Evolutionary conservation across 2,797 vertebrate species (phyloP).

Genomic region (Notolabrus celidotus): DNA sequence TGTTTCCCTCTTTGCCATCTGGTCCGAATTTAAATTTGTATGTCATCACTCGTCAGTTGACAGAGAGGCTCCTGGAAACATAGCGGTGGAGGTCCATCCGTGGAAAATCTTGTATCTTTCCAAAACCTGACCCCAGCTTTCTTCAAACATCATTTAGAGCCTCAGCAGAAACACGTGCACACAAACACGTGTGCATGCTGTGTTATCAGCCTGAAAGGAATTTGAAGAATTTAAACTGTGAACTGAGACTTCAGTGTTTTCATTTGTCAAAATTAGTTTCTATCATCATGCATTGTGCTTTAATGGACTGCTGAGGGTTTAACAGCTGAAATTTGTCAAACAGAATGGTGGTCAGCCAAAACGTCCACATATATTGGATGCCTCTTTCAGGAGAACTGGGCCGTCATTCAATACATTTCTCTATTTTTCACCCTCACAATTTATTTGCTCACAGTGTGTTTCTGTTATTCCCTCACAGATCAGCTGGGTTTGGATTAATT

Average conservation of each 20-base stretch:
- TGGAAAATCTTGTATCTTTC: slow-evolving; percentile 61
- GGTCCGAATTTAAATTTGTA: slow-evolving; percentile 64
- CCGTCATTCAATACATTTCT: slow-evolving; percentile 20
- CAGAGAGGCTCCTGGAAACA: slow-evolving; percentile 65
- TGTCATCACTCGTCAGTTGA: slow-evolving; percentile 63
- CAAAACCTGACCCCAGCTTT: slow-evolving; percentile 33
- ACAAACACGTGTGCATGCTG: slow-evolving; percentile 16
- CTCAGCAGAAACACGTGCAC: slow-evolving; percentile 28
- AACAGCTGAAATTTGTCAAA: slow-evolving; percentile 24
- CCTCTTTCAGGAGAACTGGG: slow-evolving; percentile 22
- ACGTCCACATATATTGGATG: slow-evolving; percentile 2
- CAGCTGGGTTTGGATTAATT: slow-evolving; percentile 52
- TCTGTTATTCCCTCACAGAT: slow-evolving; percentile 49
- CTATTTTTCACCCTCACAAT: slow-evolving; percentile 25
- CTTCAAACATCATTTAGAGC: slow-evolving; percentile 35
- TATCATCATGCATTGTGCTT: slow-evolving; percentile 1
- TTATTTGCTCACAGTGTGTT: slow-evolving; percentile 25
- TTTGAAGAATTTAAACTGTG: slow-evolving; percentile 40
- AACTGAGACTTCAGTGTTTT: slow-evolving; percentile 17
- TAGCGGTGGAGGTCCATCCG: slow-evolving; percentile 46
- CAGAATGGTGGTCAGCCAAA: slow-evolving; percentile 18
- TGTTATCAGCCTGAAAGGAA: slow-evolving; percentile 43
- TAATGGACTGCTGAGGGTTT: slow-evolving; percentile 13
- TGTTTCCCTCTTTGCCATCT: slow-evolving; percentile 65
- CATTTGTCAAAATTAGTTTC: slow-evolving; percentile 38